A percentile compares a stretch with the other conserved stretches of the same genome.
Conservation (phyloP, 1,140 invertebrate species). For the Trypoxylus dichotomus region DNA sequence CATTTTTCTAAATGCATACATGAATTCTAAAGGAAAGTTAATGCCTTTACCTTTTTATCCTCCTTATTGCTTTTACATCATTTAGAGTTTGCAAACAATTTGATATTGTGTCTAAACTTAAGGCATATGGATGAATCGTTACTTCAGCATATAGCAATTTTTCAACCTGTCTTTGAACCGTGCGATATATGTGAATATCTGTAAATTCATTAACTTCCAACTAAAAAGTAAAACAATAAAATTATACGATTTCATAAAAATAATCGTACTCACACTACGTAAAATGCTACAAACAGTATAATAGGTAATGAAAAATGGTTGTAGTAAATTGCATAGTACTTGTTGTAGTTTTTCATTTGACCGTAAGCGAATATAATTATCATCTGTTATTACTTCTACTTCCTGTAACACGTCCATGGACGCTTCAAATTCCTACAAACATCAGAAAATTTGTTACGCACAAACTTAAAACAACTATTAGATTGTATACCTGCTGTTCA, state of each 20-base stretch:
- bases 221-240: conserved; percentile 43
- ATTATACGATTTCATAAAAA: conserved; percentile 43
- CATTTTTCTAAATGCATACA: not conserved
- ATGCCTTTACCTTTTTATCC: conserved; percentile 50
- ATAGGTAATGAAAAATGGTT: conserved; percentile 57
- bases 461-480: conserved; percentile 30
- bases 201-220: conserved; percentile 45
- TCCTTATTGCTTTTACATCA: conserved; percentile 46
- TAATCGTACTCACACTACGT: conserved; percentile 43
- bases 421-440: conserved; percentile 58
- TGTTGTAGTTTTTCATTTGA: conserved; percentile 54
- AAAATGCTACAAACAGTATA: conserved; percentile 52
- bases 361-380: conserved; percentile 46
- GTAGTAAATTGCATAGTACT: conserved; percentile 56
- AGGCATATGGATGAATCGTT: conserved; percentile 61
- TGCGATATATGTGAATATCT: conserved; percentile 55
- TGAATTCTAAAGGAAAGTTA: not conserved
- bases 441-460: conserved; percentile 32
- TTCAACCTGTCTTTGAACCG: conserved; percentile 58
- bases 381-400: conserved; percentile 51
- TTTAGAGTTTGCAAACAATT: conserved; percentile 54
- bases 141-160: conserved; percentile 46
- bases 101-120: conserved; percentile 59
- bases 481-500: conserved; percentile 45
- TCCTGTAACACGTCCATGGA: conserved; percentile 53